A percentile compares a stretch with the other conserved stretches of the same genome.
Conservation (phyloP, 2,113 vertebrate genomes). For the Rhombomys opimus region DNA sequence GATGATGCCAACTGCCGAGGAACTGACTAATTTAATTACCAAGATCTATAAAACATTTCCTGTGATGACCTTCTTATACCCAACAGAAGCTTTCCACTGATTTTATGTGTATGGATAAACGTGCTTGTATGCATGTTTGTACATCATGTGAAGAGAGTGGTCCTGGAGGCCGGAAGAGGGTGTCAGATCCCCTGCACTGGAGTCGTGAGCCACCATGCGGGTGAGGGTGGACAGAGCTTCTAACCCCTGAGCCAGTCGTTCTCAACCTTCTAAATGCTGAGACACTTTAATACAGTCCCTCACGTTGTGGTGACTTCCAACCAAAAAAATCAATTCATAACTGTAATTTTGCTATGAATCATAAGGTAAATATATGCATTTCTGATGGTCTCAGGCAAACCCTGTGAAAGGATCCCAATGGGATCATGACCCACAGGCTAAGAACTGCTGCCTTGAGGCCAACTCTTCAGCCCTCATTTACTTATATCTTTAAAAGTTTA, state of each 20-base stretch:
- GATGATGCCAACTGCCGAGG: neutral
- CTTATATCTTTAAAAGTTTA: neutral
- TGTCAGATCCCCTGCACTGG: neutral
- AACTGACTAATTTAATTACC: neutral
- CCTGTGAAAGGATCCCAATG: neutral
- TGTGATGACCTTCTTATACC: neutral
- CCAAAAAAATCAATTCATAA: neutral
- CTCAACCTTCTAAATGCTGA: neutral
- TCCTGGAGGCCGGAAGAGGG: neutral
- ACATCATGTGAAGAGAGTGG: neutral
- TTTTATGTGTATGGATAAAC: neutral
- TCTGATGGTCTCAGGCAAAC: neutral
- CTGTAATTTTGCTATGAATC: neutral
- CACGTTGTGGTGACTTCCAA: neutral
- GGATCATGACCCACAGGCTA: neutral
- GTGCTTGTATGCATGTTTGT: neutral
- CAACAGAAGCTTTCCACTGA: neutral
- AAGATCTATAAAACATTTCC: neutral
- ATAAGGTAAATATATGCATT: neutral
- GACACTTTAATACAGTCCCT: neutral
- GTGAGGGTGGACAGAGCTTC: neutral
- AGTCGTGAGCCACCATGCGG: neutral
- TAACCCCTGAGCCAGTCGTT: neutral
- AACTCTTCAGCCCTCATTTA: neutral
- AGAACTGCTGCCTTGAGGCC: neutral